Evolutionary conservation across 64 coral and sea anemone species (phyloP).

Genomic region (Pocillopora damicornis): DNA sequence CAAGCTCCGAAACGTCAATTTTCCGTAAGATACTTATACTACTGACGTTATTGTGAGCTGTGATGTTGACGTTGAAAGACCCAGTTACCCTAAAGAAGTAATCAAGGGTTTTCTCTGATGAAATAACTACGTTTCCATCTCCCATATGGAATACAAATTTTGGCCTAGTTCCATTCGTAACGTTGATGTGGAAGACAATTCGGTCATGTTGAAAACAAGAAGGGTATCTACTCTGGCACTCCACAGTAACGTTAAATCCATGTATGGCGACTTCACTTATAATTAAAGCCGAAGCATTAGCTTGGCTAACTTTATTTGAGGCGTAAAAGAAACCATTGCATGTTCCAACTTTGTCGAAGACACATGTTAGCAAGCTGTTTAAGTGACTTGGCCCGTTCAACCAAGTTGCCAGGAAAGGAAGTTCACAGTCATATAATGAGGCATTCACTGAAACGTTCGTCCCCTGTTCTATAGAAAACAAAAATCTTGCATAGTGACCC

Average conservation of each 20-base stretch:
- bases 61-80: not conserved
- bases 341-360: not conserved
- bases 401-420: slow-evolving; percentile 3
- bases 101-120: not conserved
- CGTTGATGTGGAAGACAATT: slow-evolving; percentile 10
- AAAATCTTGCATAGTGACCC: not conserved
- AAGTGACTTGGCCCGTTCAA: not conserved
- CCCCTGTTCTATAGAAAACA: not conserved
- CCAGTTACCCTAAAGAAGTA: not conserved
- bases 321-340: slow-evolving; percentile 22
- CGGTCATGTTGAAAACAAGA: slow-evolving; percentile 43
- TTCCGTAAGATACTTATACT: not conserved
- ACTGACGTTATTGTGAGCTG: slow-evolving; percentile 45
- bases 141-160: slow-evolving; percentile 27
- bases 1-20: not conserved
- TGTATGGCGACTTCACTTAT: slow-evolving; percentile 29
- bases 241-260: slow-evolving; percentile 17
- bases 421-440: not conserved
- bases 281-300: not conserved
- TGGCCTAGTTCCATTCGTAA: slow-evolving; percentile 30
- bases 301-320: slow-evolving; percentile 27
- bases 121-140: slow-evolving; percentile 12
- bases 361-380: not conserved
- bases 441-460: slow-evolving; percentile 12
- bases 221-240: slow-evolving; percentile 31